Base-by-base conservation (phyloP, 2,113 vertebrate genomes). In the Pelodiscus sinensis region DNA sequence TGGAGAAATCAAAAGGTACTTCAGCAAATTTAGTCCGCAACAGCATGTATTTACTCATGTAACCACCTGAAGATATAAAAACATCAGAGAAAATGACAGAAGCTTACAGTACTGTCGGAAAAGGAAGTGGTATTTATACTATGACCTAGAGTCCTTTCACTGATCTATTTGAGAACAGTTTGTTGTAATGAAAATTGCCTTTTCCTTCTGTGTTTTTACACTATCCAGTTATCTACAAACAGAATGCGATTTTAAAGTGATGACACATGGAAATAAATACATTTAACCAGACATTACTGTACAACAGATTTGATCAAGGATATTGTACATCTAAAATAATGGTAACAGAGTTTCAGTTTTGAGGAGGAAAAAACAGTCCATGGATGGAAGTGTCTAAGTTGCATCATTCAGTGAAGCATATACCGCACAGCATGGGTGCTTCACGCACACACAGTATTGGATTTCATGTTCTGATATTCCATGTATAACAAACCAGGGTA, bases 181-280 rank as follows among this genome's bases (percentile, higher is more conserved):
- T 94, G 65, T 44, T 91, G 81, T 29, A 81, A 9, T 38, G 51
- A 85, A 38, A 2, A n/a, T 31, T 29, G 62, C 57, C 11, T 52
- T 38, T 44, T 11, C 56, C 83, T 22, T 29, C 52, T 56, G 5
- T 52, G 52, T 73, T 85, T 81, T 82, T 55, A 90, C 90, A 92
- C 79, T 56, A 91, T 82, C 85, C 78, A 79, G 2, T 89, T 86
- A 62, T 96, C 93, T 78, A 92, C 80, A 94, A 92, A 87, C 0
- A 2, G 62, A 58, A n/a, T 60, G 55, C 90, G 93, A 51, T 85
- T 93, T 94, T 85, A 96, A 94, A 97, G 95, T 90, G 94, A 95
- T 96, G 88, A 90, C n/a, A 85, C 68, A 86, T 10, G 71, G 81
- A 91, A 97, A 97, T 97, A 97, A 97, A 97, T 97, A 94, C 71